Percentiles rank a stretch among this genome's conserved stretches.
phyloP scores from a whole-genome alignment of 2,888 invertebrate species.

The Digitonthophagus gazella region DNA sequence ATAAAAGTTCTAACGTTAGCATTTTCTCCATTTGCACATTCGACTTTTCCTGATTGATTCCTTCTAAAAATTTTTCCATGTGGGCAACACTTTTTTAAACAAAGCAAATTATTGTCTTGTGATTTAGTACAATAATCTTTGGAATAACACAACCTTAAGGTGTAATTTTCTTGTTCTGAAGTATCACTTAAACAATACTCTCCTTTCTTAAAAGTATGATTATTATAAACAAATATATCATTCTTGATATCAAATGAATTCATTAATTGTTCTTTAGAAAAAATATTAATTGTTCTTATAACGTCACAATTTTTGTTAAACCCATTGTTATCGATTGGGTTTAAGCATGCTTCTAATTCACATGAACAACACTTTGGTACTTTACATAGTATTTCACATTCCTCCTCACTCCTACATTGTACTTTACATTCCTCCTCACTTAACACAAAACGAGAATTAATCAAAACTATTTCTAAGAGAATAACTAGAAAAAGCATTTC shows the following conservation, averaged over 20 bases:
- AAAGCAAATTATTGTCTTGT: neutral
- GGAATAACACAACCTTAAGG: neutral
- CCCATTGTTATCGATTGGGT: neutral
- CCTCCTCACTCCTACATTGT: too few relatives aligned
- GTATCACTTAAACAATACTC: neutral
- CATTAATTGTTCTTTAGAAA: neutral
- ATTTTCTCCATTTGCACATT: neutral
- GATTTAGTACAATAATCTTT: neutral
- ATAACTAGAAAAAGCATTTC: neutral
- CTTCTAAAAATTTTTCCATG: neutral
- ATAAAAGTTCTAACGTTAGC: neutral
- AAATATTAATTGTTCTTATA: too few relatives aligned
- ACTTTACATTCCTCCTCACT: neutral
- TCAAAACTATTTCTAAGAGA: neutral
- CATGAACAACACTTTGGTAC: neutral
- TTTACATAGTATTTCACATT: neutral
- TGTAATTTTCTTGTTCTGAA: neutral
- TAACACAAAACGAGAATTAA: neutral
- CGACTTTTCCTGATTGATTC: neutral
- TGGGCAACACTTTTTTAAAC: slow-evolving; percentile 10
- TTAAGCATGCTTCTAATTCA: neutral
- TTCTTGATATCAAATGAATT: neutral
- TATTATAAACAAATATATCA: neutral
- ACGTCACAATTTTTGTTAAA: neutral
- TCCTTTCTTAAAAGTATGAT: neutral